phyloP scores from a whole-genome alignment of 2,113 vertebrate genomes.

The Phoxinus phoxinus region DNA sequence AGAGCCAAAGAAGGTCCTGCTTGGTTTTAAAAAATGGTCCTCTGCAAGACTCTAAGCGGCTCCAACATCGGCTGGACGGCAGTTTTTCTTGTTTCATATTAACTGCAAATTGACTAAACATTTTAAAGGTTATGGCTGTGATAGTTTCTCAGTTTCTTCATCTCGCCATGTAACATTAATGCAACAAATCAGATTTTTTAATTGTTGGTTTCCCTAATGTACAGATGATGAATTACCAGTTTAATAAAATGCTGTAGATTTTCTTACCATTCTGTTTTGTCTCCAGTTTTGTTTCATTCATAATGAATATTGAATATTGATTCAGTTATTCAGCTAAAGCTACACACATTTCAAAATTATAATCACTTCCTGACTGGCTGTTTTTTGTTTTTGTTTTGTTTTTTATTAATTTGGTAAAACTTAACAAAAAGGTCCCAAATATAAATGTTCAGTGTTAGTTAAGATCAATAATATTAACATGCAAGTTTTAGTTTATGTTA shows the following conservation, averaged over 20 bases:
- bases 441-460: too few species aligned
- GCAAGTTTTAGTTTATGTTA: too few species aligned
- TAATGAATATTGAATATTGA: slow-evolving; percentile 17
- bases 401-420: too few species aligned
- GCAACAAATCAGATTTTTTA: slow-evolving; percentile 85
- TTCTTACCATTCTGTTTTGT: slow-evolving; percentile 70
- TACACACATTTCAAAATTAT: neutral
- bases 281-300: slow-evolving; percentile 41
- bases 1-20: slow-evolving; percentile 26
- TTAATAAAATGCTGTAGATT: slow-evolving; percentile 93
- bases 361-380: neutral
- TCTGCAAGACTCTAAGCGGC: neutral
- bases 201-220: slow-evolving; percentile 81
- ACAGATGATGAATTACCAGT: slow-evolving; percentile 90
- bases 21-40: slow-evolving; percentile 10
- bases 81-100: slow-evolving; percentile 19
- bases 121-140: slow-evolving; percentile 77
- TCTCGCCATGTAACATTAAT: slow-evolving; percentile 83
- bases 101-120: slow-evolving; percentile 44
- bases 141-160: slow-evolving; percentile 72
- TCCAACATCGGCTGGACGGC: neutral
- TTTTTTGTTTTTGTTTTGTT: neutral
- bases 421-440: too few species aligned
- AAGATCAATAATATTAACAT: too few species aligned
- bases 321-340: neutral